These are phyloP conservation scores for Venustoraphidia nigricollis DNA, from an alignment of 2,888 invertebrate genomes.

Conservation along the genomic window DNA sequence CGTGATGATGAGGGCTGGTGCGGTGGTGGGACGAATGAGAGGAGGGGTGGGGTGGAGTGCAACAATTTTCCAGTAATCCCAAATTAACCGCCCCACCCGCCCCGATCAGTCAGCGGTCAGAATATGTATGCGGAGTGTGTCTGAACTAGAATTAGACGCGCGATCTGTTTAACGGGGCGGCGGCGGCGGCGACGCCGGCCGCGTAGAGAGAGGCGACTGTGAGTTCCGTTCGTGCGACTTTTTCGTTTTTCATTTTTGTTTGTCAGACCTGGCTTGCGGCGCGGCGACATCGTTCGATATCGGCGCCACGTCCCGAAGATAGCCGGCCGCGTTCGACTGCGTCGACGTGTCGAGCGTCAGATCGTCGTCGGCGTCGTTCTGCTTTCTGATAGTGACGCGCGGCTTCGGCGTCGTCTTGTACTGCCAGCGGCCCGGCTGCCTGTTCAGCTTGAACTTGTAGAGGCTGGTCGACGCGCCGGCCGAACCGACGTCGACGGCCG, in stretches of 20 bases:
- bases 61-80: no score
- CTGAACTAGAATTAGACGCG: no score
- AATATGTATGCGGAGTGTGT: no score
- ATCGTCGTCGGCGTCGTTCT: slow-evolving; percentile 37
- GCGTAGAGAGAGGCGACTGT: no score
- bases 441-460: slow-evolving; percentile 68
- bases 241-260: slow-evolving; percentile 5
- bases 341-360: slow-evolving; percentile 25
- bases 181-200: no score
- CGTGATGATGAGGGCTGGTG: no score
- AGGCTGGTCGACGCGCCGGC: slow-evolving; percentile 38
- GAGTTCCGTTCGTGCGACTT: slow-evolving; percentile 4
- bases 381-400: slow-evolving; percentile 63
- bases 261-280: slow-evolving; percentile 38
- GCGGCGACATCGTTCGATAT: slow-evolving; percentile 34
- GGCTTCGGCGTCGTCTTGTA: slow-evolving; percentile 83
- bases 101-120: no score
- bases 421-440: slow-evolving; percentile 77
- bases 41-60: no score
- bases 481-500: slow-evolving; percentile 21
- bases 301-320: slow-evolving; percentile 13
- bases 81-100: no score
- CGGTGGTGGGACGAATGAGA: no score
- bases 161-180: no score
- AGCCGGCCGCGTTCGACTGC: slow-evolving; percentile 11